Evolutionary conservation across 2,888 invertebrate species (phyloP), one percentile per base, ranked within the genome.

Genomic region (Mythimna impura): DNA sequence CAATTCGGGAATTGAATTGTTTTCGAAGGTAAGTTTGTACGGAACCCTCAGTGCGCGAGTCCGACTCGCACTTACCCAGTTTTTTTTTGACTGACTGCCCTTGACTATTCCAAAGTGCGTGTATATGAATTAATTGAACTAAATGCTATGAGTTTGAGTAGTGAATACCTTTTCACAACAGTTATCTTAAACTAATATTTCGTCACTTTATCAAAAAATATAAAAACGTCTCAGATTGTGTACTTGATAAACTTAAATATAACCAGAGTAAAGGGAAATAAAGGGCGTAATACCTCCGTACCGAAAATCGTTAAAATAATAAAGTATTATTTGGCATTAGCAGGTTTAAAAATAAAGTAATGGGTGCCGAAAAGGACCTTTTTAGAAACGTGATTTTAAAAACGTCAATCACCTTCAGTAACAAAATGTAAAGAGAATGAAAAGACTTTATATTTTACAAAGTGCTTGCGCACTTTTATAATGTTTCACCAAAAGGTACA

Each of bases 291-390:
- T 70, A 75, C 58, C 50, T 40, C 14, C n/a, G 12, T 30, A 30
- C 52, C 10, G 4, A 68, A 63, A 64, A 71, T 17, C 22, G 30
- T n/a, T 25, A 5, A 50, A 17, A 20, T 8, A 52, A 52, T 8
- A 1, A 63, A 73, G 66, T 66, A 70, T 72, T 75, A 22, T 77
- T 72, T 54, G 61, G 43, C 76, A 80, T 80, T 75, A 75, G 58
- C 73, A 67, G 71, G 63, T 73, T 76, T 55, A 68, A 71, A 79
- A 58, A 63, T 67, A 74, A 76, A 57, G 62, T 52, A 43, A 72
- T 22, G 40, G 30, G 22, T 17, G 20, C 10, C 54, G 14, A 64
- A 71, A 76, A 74, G 17, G 54, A 14, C 55, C 66, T 66, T 50
- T 43, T 63, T 25, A 22, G 22, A 30, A 66, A 66, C 25, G 17